Evolutionary conservation across 2,888 invertebrate genomes (phyloP).

Genomic region (Ariolimax columbianus): DNA sequence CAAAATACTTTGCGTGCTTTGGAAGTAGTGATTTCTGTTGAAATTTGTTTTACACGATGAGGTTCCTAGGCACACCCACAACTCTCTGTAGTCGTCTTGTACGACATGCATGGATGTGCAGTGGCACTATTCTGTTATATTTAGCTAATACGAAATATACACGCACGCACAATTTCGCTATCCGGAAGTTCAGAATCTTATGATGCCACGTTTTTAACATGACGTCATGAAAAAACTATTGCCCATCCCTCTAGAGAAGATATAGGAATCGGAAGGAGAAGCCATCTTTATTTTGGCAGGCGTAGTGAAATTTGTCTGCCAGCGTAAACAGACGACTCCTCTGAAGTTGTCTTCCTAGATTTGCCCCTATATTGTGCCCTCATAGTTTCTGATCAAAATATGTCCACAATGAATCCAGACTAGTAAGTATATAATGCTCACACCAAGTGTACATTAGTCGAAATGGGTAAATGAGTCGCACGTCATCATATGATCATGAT

Average conservation of each 20-base stretch:
- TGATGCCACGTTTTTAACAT: conserved; percentile 53
- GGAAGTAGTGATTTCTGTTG: too few species aligned
- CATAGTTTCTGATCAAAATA: conserved; percentile 36
- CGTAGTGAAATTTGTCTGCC: conserved; percentile 47
- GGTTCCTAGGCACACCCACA: too few species aligned
- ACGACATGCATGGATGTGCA: too few species aligned
- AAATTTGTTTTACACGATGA: too few species aligned
- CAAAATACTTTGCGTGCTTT: too few species aligned
- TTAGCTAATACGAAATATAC: too few species aligned
- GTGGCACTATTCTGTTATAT: too few species aligned
- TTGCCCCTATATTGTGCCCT: not conserved
- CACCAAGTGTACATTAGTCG: not conserved
- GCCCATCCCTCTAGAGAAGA: conserved; percentile 48
- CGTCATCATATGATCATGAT: conserved; percentile 6
- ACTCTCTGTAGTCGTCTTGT: too few species aligned
- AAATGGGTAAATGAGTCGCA: not conserved
- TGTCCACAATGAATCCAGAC: conserved; percentile 54
- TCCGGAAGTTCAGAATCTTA: conserved; percentile 49
- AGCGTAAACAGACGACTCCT: conserved; percentile 36
- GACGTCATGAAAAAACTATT: conserved; percentile 46
- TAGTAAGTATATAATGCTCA: conserved; percentile 44
- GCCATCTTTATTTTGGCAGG: conserved; percentile 52
- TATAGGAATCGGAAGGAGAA: conserved; percentile 53
- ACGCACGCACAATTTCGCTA: conserved; percentile 50
- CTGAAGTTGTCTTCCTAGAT: conserved; percentile 20